These are phyloP conservation scores for Edolisoma coerulescens DNA, from an alignment of 2,113 vertebrate species.

Conservation along the genomic window DNA sequence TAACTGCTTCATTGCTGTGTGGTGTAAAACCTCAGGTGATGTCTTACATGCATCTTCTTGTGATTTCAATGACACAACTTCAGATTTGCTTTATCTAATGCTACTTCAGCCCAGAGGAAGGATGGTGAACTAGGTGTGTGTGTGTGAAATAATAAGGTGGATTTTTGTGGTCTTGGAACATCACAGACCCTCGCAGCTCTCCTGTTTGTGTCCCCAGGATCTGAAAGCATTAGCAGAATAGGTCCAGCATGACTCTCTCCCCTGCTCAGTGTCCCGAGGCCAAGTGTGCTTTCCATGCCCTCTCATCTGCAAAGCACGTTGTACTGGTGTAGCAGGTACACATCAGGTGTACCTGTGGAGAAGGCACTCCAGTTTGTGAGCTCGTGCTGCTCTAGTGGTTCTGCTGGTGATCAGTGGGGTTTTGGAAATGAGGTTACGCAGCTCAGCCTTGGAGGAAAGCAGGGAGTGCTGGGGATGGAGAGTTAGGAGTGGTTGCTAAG, in stretches of 20 bases:
- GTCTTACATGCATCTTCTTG: not conserved
- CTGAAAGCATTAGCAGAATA: accelerated
- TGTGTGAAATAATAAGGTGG: not conserved
- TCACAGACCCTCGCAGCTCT: not conserved
- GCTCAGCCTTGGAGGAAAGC: constrained; percentile 34
- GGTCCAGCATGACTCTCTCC: not conserved
- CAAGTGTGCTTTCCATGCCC: accelerated
- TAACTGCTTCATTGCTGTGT: not conserved
- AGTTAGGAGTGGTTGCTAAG: constrained; percentile 73
- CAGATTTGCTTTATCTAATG: not conserved
- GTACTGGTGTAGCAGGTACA: no score
- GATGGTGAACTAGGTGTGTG: not conserved
- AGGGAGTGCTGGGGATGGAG: constrained; percentile 12
- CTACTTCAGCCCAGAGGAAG: not conserved
- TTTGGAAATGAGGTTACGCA: constrained; percentile 20
- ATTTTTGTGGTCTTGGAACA: not conserved
- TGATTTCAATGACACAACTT: not conserved
- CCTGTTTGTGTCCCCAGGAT: not conserved
- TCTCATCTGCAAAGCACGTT: accelerated
- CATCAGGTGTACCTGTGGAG: not conserved
- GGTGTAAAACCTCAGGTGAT: not conserved
- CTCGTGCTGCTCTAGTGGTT: not conserved
- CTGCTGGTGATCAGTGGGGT: not conserved
- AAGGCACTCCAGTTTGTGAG: not conserved
- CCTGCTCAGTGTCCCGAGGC: no score